Evolutionary conservation across 2,113 vertebrate genomes (phyloP).

Genomic region (Panthera tigris): DNA sequence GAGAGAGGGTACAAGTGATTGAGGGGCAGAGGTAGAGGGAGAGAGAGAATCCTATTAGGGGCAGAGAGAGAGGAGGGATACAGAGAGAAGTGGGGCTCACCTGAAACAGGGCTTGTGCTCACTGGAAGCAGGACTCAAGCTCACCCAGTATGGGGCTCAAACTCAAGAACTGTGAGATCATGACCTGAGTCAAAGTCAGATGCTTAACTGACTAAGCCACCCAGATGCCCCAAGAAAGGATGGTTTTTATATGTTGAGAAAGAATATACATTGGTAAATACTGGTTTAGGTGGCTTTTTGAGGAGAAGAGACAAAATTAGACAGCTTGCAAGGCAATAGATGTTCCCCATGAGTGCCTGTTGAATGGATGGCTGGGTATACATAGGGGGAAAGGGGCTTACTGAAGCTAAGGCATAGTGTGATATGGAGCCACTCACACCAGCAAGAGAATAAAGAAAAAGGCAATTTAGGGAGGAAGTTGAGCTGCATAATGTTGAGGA

Average conservation of each 20-base stretch:
- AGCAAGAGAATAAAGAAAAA: background rate
- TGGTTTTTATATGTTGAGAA: background rate
- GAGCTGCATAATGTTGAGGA: background rate
- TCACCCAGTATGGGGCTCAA: too few relatives aligned
- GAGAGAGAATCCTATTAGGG: too few relatives aligned
- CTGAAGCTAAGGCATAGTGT: background rate
- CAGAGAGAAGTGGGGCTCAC: too few relatives aligned
- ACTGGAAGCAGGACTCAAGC: too few relatives aligned
- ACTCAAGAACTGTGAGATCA: too few relatives aligned
- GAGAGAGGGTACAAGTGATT: too few relatives aligned
- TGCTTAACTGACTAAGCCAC: too few relatives aligned
- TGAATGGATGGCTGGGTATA: background rate
- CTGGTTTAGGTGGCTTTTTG: background rate
- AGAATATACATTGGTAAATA: background rate
- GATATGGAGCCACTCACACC: background rate
- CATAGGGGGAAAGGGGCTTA: background rate
- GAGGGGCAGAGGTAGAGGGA: too few relatives aligned
- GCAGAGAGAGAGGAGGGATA: too few relatives aligned
- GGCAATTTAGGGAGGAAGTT: background rate
- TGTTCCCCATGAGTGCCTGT: background rate
- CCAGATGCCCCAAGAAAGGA: background rate
- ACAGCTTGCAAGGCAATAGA: background rate
- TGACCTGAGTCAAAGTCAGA: too few relatives aligned
- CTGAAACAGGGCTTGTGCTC: too few relatives aligned
- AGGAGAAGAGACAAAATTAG: conserved; percentile 2